These are phyloP conservation scores for Anableps anableps DNA, from an alignment of 2,797 vertebrate species.

Conservation along the genomic window DNA sequence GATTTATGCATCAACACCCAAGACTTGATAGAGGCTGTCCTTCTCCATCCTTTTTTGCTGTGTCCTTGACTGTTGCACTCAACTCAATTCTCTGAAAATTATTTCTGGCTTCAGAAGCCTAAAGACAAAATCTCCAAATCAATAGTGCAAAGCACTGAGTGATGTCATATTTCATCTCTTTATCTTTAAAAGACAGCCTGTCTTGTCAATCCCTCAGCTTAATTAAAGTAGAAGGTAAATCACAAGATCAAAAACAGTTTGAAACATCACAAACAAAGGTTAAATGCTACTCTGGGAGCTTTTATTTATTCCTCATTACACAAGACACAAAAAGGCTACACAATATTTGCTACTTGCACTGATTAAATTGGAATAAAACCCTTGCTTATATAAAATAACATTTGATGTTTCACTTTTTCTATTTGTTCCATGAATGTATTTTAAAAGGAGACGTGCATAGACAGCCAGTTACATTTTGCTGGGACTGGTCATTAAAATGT, in stretches of 20 bases:
- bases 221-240: constrained; percentile 26
- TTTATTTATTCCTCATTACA: not conserved
- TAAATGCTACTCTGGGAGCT: constrained; percentile 4
- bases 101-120: constrained; percentile 2
- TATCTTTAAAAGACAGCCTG: constrained; percentile 2
- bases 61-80: not conserved
- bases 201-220: constrained; percentile 6
- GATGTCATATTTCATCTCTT: not conserved
- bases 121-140: constrained; percentile 11
- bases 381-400: not conserved
- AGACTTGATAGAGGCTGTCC: not conserved
- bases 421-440: not conserved
- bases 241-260: not conserved
- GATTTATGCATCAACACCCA: not conserved
- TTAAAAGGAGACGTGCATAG: no score
- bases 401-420: not conserved
- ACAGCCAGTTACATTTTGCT: not conserved
- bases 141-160: not conserved
- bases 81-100: not conserved
- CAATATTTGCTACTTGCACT: not conserved
- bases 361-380: not conserved
- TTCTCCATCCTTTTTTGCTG: not conserved
- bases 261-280: constrained; percentile 12
- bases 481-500: constrained; percentile 13
- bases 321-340: not conserved